Conservation (phyloP, 2,113 vertebrate species). For the Danionella cerebrum region DNA sequence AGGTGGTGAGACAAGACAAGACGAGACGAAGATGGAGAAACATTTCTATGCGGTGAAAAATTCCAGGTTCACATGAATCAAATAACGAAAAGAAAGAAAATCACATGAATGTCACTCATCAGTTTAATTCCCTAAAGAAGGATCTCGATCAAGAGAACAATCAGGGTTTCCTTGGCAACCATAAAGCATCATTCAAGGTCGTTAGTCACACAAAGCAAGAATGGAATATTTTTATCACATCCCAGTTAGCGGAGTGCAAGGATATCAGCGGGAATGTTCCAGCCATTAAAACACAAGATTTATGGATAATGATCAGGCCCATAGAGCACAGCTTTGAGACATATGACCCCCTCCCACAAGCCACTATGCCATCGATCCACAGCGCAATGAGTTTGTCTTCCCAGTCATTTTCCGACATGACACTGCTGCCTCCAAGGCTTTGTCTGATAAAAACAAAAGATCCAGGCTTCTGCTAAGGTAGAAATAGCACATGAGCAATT, state of each 20-base stretch:
- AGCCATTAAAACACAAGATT: constrained; percentile 19
- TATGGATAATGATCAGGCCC: background rate
- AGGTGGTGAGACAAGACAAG: background rate
- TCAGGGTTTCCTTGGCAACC: constrained; percentile 24
- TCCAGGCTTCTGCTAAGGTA: background rate
- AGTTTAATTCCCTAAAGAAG: background rate
- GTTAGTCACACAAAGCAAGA: constrained; percentile 14
- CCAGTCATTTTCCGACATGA: background rate
- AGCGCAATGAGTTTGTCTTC: background rate
- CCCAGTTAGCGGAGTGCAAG: background rate
- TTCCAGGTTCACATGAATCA: background rate
- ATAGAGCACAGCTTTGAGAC: background rate
- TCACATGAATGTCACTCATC: background rate
- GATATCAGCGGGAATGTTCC: background rate
- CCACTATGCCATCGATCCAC: background rate
- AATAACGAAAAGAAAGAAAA: background rate
- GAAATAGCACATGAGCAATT: background rate
- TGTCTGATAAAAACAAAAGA: background rate
- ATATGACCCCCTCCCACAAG: constrained; percentile 17
- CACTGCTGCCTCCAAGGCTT: background rate
- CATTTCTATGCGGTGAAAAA: background rate
- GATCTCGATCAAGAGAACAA: constrained; percentile 6
- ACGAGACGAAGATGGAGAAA: background rate
- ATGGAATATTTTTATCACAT: constrained; percentile 8
- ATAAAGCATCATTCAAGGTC: constrained; percentile 29